Percentiles rank a stretch among this genome's conserved stretches.
Conservation (phyloP, 92 coral and sea anemone genomes). For the Montipora capitata region DNA sequence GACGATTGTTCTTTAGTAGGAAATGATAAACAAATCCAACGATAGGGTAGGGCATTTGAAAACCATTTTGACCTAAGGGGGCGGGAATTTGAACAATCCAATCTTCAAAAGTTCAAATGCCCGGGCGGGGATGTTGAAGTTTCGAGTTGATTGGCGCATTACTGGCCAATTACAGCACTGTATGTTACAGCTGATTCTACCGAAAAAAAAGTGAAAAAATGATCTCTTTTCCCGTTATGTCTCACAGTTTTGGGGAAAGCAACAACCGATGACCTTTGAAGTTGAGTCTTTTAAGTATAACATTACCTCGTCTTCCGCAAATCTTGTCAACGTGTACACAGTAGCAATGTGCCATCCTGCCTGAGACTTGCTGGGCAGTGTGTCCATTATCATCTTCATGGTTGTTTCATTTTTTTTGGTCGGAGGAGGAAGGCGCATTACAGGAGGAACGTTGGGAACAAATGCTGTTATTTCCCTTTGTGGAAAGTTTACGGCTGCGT, state of each 20-base stretch:
- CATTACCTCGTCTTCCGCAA: slow-evolving; percentile 84
- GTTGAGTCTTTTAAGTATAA: too few species aligned
- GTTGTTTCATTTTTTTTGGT: slow-evolving; percentile 76
- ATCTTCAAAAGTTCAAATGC: too few species aligned
- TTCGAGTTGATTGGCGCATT: too few species aligned
- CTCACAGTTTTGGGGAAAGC: neutral
- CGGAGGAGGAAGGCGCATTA: slow-evolving; percentile 91
- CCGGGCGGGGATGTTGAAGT: too few species aligned
- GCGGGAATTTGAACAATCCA: too few species aligned
- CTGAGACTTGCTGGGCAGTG: slow-evolving; percentile 78
- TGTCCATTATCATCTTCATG: slow-evolving; percentile 74
- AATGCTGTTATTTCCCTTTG: slow-evolving; percentile 83
- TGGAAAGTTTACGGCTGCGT: slow-evolving; percentile 93
- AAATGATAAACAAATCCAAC: too few species aligned
- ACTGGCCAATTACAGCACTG: too few species aligned
- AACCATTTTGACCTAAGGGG: too few species aligned
- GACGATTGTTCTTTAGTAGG: too few species aligned
- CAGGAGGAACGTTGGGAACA: slow-evolving; percentile 89
- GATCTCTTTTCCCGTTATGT: neutral
- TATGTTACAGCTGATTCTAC: too few species aligned
- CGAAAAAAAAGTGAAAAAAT: too few species aligned
- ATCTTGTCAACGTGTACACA: slow-evolving; percentile 71
- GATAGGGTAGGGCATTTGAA: too few species aligned
- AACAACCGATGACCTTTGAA: neutral
- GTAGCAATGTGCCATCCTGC: slow-evolving; percentile 83